A percentile compares a stretch with the other conserved stretches of the same genome.
These are phyloP conservation scores for Cyclina sinensis DNA, from an alignment of 1,140 invertebrate species.

Conservation along the genomic window DNA sequence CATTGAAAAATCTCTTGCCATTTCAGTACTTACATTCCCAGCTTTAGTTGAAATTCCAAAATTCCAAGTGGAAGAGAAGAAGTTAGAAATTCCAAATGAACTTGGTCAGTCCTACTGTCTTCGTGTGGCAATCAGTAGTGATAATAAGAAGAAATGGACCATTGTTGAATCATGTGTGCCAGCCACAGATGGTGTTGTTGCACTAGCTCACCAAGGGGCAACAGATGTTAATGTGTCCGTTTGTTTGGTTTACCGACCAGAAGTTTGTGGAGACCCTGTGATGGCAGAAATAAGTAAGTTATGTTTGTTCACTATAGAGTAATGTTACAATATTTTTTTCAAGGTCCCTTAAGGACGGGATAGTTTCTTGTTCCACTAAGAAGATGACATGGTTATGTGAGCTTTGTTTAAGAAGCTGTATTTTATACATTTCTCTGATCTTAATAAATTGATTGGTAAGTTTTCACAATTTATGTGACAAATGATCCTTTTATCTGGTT, in stretches of 20 bases:
- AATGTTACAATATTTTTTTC: no score
- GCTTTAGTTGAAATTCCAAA: constrained; percentile 53
- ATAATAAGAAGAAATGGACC: constrained; percentile 59
- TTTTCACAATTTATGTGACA: no score
- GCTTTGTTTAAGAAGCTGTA: no score
- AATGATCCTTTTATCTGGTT: no score
- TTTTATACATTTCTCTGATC: no score
- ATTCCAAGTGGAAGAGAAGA: constrained; percentile 53
- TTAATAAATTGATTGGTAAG: no score
- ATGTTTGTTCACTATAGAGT: no score
- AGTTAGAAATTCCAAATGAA: constrained; percentile 56
- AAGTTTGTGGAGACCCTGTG: constrained; percentile 75
- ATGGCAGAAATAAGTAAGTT: constrained; percentile 71
- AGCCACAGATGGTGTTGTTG: constrained; percentile 53
- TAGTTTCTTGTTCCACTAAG: no score
- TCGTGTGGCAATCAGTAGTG: constrained; percentile 57
- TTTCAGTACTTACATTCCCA: constrained; percentile 70
- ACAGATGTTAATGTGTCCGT: constrained; percentile 76
- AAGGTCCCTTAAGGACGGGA: no score
- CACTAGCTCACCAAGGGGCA: constrained; percentile 64
- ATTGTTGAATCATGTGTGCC: constrained; percentile 64
- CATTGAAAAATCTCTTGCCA: not conserved
- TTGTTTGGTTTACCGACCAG: constrained; percentile 73
- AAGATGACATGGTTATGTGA: no score
- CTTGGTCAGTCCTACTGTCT: constrained; percentile 69